Percentiles rank a stretch among this genome's conserved stretches.
Evolutionary conservation across 2,113 vertebrate genomes (phyloP).

Genomic region (Pluvianellus socialis): DNA sequence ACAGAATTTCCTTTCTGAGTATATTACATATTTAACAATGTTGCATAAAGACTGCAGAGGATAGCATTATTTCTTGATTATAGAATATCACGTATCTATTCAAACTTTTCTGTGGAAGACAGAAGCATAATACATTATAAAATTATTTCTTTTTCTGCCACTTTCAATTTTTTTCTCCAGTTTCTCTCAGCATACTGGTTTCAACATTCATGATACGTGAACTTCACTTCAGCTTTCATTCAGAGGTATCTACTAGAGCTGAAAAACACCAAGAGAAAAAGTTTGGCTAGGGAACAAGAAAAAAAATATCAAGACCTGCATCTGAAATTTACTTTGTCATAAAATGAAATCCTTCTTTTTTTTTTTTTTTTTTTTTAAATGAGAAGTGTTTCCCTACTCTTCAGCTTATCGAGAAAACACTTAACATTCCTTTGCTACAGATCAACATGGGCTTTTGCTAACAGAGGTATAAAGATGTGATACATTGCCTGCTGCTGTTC

Average conservation of each 20-base stretch:
- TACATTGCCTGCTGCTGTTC: neutral
- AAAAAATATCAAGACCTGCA: neutral
- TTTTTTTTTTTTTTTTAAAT: neutral
- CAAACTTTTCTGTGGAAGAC: neutral
- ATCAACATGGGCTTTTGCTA: neutral
- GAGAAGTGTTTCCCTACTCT: neutral
- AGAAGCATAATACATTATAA: neutral
- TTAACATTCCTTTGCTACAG: neutral
- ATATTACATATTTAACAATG: slow-evolving; percentile 13
- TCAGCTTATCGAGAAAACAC: neutral
- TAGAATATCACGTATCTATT: slow-evolving; percentile 6
- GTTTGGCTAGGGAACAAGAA: neutral
- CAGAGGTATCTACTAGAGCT: neutral
- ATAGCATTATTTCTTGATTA: slow-evolving; percentile 37
- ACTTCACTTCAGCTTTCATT: neutral
- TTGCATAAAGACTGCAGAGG: neutral
- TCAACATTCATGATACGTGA: neutral
- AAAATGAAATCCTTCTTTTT: neutral
- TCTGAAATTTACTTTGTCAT: neutral
- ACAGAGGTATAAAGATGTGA: neutral
- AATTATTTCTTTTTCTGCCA: slow-evolving; percentile 22
- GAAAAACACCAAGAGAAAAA: neutral
- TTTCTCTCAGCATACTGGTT: neutral
- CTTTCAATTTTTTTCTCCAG: neutral
- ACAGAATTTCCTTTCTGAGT: slow-evolving; percentile 10